Conservation (phyloP, 64 coral and sea anemone genomes). For the Dendronephthya gigantea region DNA sequence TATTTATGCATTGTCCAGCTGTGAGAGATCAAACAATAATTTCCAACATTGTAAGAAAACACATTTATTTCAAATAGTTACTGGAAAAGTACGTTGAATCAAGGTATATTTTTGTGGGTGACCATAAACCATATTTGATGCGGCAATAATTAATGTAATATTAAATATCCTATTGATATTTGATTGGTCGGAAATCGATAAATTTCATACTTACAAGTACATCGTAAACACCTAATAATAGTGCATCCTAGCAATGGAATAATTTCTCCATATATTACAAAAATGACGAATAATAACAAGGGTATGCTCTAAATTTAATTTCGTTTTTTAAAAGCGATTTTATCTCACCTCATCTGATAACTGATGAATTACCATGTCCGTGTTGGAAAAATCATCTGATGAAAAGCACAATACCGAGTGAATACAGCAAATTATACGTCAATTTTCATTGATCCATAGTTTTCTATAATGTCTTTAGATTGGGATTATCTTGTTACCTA, state of each 20-base stretch:
- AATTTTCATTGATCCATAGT: not conserved
- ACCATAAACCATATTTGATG: not conserved
- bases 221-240: not conserved
- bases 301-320: slow-evolving; percentile 7
- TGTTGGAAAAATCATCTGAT: slow-evolving; percentile 6
- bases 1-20: not conserved
- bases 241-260: not conserved
- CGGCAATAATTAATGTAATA: not conserved
- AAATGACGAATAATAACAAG: not conserved
- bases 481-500: not conserved
- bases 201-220: not conserved
- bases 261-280: not conserved
- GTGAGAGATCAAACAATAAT: not conserved
- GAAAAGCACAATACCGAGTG: not conserved
- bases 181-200: slow-evolving; percentile 3
- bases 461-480: not conserved
- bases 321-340: not conserved
- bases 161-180: not conserved
- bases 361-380: slow-evolving; percentile 86
- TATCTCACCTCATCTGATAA: slow-evolving; percentile 76
- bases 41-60: not conserved
- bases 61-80: not conserved
- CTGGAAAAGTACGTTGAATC: not conserved
- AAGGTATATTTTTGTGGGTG: not conserved
- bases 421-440: not conserved